These are phyloP conservation scores for Orthonychiurus folsomi DNA, from an alignment of 2,888 invertebrate species.

Conservation along the genomic window DNA sequence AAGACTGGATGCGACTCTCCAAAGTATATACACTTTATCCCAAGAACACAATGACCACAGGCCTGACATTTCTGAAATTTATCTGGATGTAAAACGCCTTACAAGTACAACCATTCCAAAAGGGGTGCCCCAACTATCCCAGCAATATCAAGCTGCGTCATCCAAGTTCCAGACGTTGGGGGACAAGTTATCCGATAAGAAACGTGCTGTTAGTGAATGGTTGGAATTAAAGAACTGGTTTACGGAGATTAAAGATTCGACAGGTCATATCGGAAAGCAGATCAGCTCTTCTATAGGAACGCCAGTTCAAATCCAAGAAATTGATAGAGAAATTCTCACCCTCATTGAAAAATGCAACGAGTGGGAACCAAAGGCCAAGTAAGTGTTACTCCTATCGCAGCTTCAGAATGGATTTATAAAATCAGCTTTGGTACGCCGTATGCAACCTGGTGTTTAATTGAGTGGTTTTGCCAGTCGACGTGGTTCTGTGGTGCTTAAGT, in stretches of 20 bases:
- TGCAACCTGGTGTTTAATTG: too few relatives aligned
- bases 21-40: constrained; percentile 66
- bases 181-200: constrained; percentile 63
- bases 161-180: constrained; percentile 63
- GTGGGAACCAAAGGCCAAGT: constrained; percentile 26
- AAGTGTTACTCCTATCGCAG: too few relatives aligned
- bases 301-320: constrained; percentile 23
- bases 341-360: constrained; percentile 31
- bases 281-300: background rate
- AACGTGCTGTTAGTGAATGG: constrained; percentile 69
- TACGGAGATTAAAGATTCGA: constrained; percentile 66
- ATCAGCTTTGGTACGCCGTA: too few relatives aligned
- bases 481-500: too few relatives aligned
- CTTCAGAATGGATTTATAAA: too few relatives aligned
- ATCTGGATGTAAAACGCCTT: constrained; percentile 72
- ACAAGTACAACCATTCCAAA: constrained; percentile 60
- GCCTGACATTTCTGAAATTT: constrained; percentile 58
- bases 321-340: constrained; percentile 25
- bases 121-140: constrained; percentile 62
- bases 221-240: constrained; percentile 72
- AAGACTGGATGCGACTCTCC: constrained; percentile 67
- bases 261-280: background rate
- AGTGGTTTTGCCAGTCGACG: too few relatives aligned
- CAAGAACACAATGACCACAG: constrained; percentile 62
- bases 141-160: constrained; percentile 65